Conservation (phyloP, 2,888 invertebrate genomes). For the Adineta ricciae region DNA sequence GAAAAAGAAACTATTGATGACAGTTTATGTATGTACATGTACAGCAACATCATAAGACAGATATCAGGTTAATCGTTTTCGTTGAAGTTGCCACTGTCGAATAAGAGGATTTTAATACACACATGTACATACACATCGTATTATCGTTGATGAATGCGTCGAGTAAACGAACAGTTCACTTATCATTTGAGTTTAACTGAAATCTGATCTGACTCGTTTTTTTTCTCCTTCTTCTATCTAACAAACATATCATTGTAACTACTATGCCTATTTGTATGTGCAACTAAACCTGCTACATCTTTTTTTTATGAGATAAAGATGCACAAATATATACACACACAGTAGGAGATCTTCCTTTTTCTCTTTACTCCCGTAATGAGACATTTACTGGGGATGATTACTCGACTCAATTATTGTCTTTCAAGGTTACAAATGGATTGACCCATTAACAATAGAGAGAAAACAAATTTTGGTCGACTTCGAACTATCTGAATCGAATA, state of each 20-base stretch:
- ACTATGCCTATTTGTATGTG: not conserved
- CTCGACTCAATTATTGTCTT: constrained; percentile 2
- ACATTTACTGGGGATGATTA: not conserved
- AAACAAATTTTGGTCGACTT: not conserved
- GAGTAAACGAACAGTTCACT: not conserved
- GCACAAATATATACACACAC: constrained; percentile 9
- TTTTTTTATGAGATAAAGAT: constrained; percentile 15
- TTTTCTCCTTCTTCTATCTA: not conserved
- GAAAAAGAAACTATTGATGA: not conserved
- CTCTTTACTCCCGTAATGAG: not conserved
- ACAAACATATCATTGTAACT: not conserved
- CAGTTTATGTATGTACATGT: not conserved
- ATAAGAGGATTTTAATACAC: not conserved
- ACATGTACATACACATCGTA: not conserved
- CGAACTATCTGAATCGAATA: not conserved
- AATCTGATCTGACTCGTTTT: not conserved
- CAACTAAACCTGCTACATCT: not conserved
- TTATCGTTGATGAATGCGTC: not conserved
- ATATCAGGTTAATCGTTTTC: not conserved
- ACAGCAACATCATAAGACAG: not conserved
- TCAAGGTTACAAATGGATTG: not conserved
- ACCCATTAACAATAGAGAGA: not conserved
- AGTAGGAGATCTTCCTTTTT: not conserved
- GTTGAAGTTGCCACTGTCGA: not conserved
- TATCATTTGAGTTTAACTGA: not conserved